phyloP scores from a whole-genome alignment of 2,113 vertebrate species.

The Promerops cafer region DNA sequence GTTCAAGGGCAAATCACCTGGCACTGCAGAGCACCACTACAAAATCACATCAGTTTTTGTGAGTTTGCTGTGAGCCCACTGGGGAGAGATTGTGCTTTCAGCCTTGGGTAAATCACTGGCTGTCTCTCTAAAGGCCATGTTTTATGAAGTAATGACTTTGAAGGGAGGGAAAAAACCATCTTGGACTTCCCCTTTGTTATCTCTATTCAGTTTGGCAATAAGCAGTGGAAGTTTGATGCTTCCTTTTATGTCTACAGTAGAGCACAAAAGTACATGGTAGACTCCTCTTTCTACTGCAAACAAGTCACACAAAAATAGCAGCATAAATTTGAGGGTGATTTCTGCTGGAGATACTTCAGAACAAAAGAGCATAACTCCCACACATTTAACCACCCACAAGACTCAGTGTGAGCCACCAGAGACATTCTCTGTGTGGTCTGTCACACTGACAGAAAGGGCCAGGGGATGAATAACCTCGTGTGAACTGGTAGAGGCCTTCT shows the following conservation, averaged over 20 bases:
- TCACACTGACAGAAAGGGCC: neutral
- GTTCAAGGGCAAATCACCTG: neutral
- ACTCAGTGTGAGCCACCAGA: neutral
- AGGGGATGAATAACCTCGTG: neutral
- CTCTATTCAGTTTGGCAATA: slow-evolving; percentile 40
- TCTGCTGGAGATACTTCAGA: neutral
- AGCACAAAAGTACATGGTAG: slow-evolving; percentile 37
- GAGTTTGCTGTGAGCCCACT: neutral
- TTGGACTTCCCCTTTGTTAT: slow-evolving; percentile 46
- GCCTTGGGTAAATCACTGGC: neutral
- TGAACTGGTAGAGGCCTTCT: neutral
- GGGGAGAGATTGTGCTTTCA: neutral
- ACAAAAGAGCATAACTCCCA: neutral
- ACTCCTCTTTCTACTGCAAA: slow-evolving; percentile 27
- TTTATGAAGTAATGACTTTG: neutral
- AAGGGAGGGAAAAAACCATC: neutral
- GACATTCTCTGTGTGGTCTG: neutral
- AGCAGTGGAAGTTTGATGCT: slow-evolving; percentile 49
- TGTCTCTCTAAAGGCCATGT: neutral
- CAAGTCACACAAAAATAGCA: neutral
- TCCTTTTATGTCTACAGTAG: slow-evolving; percentile 49
- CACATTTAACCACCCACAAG: neutral
- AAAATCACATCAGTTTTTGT: neutral
- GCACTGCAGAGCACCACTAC: neutral
- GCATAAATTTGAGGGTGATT: slow-evolving; percentile 13